phyloP scores from a whole-genome alignment of 1,140 invertebrate genomes.

The Campodea augens region DNA sequence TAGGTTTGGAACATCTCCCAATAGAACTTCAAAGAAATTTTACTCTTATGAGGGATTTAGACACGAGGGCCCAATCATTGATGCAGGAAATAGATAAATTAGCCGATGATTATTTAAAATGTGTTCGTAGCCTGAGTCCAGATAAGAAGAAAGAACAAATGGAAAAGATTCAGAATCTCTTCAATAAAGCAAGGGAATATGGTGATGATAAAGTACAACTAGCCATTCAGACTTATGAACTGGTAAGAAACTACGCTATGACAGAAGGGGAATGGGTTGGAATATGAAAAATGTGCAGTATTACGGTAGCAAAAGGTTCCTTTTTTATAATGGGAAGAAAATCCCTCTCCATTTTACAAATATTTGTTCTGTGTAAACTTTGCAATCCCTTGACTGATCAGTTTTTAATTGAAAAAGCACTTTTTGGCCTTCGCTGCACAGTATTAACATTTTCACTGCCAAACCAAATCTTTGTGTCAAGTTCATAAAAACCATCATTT shows the following conservation, averaged over 20 bases:
- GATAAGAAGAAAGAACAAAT: constrained; percentile 70
- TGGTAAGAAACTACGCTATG: constrained; percentile 37
- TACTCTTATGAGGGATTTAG: constrained; percentile 84
- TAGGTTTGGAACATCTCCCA: constrained; percentile 80
- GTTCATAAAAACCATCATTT: no score
- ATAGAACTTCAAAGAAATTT: constrained; percentile 89
- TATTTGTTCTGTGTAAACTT: no score
- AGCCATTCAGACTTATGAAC: constrained; percentile 93
- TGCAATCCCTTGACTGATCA: no score
- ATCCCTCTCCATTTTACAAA: no score
- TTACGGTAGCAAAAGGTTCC: no score
- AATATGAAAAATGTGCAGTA: no score
- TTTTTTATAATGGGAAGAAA: no score
- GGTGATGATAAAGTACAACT: constrained; percentile 94
- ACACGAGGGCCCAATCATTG: constrained; percentile 67
- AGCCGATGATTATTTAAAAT: constrained; percentile 63
- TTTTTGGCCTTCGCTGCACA: no score
- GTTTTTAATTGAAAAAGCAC: no score
- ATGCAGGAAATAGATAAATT: constrained; percentile 78
- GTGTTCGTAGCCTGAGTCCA: constrained; percentile 34
- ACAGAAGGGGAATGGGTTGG: not conserved
- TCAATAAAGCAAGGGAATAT: constrained; percentile 80
- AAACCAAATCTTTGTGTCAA: no score
- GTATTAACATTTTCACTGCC: no score
- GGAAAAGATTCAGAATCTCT: constrained; percentile 63